Conservation (phyloP, 2,113 vertebrate species). For the Cottus gobio region DNA sequence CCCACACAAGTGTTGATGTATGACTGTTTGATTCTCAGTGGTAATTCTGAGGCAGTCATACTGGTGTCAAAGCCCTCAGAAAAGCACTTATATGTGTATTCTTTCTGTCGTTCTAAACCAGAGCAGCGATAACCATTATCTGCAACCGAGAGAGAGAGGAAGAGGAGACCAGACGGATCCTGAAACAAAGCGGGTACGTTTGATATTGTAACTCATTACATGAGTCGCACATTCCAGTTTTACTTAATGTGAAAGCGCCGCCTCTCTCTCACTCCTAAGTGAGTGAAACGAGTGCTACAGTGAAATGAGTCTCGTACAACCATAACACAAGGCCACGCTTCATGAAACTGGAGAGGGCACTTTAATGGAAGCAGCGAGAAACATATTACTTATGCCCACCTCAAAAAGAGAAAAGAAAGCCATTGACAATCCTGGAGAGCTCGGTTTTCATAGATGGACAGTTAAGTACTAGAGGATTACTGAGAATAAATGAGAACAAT, state of each 20-base stretch:
- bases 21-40: slow-evolving; percentile 17
- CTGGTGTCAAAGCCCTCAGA: slow-evolving; percentile 16
- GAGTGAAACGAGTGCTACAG: slow-evolving; percentile 21
- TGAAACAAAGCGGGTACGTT: slow-evolving; percentile 12
- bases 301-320: slow-evolving; percentile 18
- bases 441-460: slow-evolving; percentile 25
- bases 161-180: background rate
- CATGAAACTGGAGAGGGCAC: slow-evolving; percentile 19
- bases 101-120: background rate
- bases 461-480: slow-evolving; percentile 4
- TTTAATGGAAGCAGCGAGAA: slow-evolving; percentile 27
- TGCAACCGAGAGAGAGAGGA: background rate
- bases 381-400: slow-evolving; percentile 14
- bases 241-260: background rate
- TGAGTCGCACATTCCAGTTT: slow-evolving; percentile 26
- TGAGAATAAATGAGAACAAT: slow-evolving; percentile 16
- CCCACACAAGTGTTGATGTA: background rate
- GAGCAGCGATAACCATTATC: background rate
- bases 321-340: slow-evolving; percentile 2
- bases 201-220: slow-evolving; percentile 24
- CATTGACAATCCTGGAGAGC: background rate
- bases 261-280: slow-evolving; percentile 4
- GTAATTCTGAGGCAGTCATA: background rate
- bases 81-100: slow-evolving; percentile 4
- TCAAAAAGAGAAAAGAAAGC: slow-evolving; percentile 12